These are phyloP conservation scores for Neotoma lepida DNA, from an alignment of 2,113 vertebrate species.

Conservation along the genomic window DNA sequence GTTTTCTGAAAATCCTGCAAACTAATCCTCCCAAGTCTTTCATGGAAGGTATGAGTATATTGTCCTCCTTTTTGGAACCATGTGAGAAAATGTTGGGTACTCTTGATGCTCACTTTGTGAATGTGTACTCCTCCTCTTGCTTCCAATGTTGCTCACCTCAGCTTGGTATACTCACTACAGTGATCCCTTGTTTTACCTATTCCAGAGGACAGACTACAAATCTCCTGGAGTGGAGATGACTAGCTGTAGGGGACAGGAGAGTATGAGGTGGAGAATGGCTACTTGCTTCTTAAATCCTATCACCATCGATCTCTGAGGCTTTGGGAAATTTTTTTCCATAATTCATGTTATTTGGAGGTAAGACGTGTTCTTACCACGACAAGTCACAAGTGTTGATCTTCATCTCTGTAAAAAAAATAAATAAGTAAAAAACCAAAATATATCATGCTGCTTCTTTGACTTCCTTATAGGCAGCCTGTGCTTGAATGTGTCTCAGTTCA, in stretches of 20 bases:
- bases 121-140: neutral
- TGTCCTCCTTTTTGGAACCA: neutral
- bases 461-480: neutral
- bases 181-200: neutral
- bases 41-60: neutral
- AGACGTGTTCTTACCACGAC: neutral
- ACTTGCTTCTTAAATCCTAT: neutral
- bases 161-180: neutral
- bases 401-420: neutral
- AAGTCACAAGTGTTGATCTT: neutral
- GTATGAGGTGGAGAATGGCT: neutral
- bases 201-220: neutral
- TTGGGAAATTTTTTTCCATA: neutral
- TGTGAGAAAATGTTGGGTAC: fast-evolving
- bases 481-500: neutral
- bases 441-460: neutral
- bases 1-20: neutral
- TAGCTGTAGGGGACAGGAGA: too few species aligned
- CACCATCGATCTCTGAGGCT: neutral
- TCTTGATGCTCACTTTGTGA: neutral
- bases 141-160: neutral
- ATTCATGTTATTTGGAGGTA: neutral
- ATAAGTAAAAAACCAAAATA: neutral
- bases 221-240: neutral
- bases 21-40: neutral